A percentile compares a stretch with the other conserved stretches of the same genome.
Evolutionary conservation across 92 coral and sea anemone genomes (phyloP).

Genomic region (Parazoanthus swiftii): DNA sequence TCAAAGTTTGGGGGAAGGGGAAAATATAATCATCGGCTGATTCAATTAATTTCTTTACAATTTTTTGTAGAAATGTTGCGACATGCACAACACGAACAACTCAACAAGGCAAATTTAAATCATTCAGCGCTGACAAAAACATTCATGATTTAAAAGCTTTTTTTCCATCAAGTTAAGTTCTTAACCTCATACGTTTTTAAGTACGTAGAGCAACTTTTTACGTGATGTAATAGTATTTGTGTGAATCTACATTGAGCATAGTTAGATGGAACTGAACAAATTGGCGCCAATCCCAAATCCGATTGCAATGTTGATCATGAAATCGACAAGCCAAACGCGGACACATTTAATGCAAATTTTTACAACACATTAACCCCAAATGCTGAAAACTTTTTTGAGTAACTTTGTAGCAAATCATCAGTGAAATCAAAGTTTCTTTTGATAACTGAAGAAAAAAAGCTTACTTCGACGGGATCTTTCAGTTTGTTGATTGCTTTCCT

Average conservation of each 20-base stretch:
- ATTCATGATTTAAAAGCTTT: too few relatives aligned
- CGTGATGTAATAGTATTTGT: neutral
- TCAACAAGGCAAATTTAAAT: too few relatives aligned
- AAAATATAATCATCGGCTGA: too few relatives aligned
- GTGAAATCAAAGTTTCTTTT: neutral
- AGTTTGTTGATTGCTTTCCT: constrained; percentile 66
- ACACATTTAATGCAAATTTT: neutral
- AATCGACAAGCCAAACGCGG: neutral
- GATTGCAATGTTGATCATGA: neutral
- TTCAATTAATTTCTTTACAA: too few relatives aligned
- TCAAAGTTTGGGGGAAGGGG: too few relatives aligned
- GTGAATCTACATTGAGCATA: neutral
- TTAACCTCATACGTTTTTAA: too few relatives aligned
- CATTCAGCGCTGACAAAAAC: too few relatives aligned
- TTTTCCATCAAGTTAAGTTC: neutral
- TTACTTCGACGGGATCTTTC: constrained; percentile 98
- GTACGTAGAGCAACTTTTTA: neutral
- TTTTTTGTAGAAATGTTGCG: too few relatives aligned
- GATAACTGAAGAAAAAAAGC: neutral
- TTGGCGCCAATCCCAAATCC: neutral
- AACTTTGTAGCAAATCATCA: neutral
- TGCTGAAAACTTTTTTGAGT: neutral
- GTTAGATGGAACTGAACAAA: neutral
- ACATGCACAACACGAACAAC: too few relatives aligned
- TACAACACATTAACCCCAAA: neutral